A percentile compares a stretch with the other conserved stretches of the same genome.
These are phyloP conservation scores for Halyomorpha halys DNA, from an alignment of 1,140 invertebrate species.

Conservation along the genomic window DNA sequence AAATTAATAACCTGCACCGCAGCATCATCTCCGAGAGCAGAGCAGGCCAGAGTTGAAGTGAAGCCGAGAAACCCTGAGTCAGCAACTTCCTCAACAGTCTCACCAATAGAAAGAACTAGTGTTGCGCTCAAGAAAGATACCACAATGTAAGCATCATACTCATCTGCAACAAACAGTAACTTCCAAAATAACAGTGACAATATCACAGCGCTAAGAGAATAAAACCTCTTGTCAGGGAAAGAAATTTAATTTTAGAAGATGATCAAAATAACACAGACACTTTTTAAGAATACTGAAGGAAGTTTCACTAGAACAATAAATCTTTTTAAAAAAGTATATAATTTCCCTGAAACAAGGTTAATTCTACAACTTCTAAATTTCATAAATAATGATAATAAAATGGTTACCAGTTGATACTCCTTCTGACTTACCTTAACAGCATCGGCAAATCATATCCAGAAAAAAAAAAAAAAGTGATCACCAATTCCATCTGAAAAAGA, in stretches of 20 bases:
- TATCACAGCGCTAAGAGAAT: background rate
- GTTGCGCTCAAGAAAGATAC: slow-evolving; percentile 99
- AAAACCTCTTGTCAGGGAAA: background rate
- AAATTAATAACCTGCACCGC: slow-evolving; percentile 73
- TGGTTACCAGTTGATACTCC: background rate
- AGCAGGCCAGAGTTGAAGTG: slow-evolving; percentile 93
- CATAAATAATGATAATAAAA: no score
- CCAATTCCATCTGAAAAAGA: slow-evolving; percentile 30
- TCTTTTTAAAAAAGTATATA: no score
- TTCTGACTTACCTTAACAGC: background rate
- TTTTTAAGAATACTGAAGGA: no score
- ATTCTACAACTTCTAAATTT: no score
- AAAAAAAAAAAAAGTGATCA: slow-evolving; percentile 43
- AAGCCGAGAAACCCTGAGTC: slow-evolving; percentile 98
- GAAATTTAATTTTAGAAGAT: background rate
- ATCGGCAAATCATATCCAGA: background rate
- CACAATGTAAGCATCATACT: slow-evolving; percentile 99
- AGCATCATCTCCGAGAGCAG: slow-evolving; percentile 92
- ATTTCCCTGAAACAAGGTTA: no score
- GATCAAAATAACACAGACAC: no score
- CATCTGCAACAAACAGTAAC: slow-evolving; percentile 65
- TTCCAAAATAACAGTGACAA: background rate
- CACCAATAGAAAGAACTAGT: slow-evolving; percentile 96
- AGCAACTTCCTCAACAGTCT: slow-evolving; percentile 99
- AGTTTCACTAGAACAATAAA: no score